Base-by-base conservation (phyloP, 2,888 invertebrate genomes). In the Melieria omissa region DNA sequence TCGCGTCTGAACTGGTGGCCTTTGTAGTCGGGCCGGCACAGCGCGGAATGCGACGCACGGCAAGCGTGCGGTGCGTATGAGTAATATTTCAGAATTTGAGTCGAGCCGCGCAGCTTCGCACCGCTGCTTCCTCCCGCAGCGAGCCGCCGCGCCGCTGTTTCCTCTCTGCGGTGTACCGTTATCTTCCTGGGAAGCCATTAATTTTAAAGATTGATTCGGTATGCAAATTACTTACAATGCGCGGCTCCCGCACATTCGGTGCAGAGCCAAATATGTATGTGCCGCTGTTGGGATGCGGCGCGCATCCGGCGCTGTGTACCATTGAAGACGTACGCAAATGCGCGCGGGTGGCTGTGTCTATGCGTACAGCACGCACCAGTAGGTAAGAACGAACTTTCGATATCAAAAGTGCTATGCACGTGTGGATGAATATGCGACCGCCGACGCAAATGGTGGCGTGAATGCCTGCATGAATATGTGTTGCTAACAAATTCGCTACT, bases 171-270 rank as follows among this genome's bases (percentile, higher is more conserved):
- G 81, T 78, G 76, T 80, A 79, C 81, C 80, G 80, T 83, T 83
- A 83, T 84, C 83, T 83, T 81, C 80, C 82, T 82, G 82, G 83
- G 81, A 83, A 83, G 80, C 83, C 84, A 83, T 83, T 83, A 84
- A 83, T 83, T 83, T 83, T 83, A 80, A 83, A 83, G 83, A 83
- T 84, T 84, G 83, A 83, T 84, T 83, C 83, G 83, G 83, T 83
- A 83, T 84, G 83, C 83, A 83, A 83, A 83, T 83, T 82, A 82
- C 82, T 81, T 82, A 78, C 80, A 80, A 78, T 8, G 52, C 6
- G 52, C 29, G 29, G 0, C 29, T 29, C 29, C 29, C 29, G 29
- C 29, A 29, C 29, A 29, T 29, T 29, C 29, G 29, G 29, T 29
- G 29, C 29, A 29, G 29, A 29, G 29, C 29, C 1, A 29, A 29